These are phyloP conservation scores for Oxyruncus cristatus DNA, from an alignment of 2,113 vertebrate species.

Conservation along the genomic window DNA sequence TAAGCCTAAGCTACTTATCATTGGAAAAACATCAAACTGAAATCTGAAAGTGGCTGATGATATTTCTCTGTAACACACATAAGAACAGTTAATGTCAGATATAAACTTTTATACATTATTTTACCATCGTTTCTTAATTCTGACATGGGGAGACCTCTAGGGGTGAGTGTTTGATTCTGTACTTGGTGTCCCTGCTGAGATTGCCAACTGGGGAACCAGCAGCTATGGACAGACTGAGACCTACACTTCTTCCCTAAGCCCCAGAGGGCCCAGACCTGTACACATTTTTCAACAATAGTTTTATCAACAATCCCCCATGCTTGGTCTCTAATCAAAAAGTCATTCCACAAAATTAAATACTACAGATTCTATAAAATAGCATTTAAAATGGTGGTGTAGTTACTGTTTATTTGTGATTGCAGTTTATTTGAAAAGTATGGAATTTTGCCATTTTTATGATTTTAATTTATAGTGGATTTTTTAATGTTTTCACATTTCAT, in stretches of 20 bases:
- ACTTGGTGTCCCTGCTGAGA: not conserved
- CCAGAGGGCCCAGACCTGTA: not conserved
- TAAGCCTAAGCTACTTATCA: not conserved
- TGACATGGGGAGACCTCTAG: slow-evolving; percentile 62
- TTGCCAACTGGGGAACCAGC: not conserved
- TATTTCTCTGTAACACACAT: not conserved
- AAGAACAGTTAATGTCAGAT: not conserved
- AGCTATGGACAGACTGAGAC: not conserved
- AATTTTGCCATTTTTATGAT: not conserved
- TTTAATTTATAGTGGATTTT: not conserved
- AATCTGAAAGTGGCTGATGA: not conserved
- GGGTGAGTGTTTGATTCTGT: slow-evolving; percentile 30
- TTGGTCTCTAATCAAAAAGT: not conserved
- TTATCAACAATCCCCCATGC: not conserved
- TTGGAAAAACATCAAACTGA: not conserved
- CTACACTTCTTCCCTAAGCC: accelerated
- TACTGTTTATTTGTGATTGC: not conserved
- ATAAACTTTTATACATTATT: not conserved
- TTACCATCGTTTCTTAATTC: not conserved
- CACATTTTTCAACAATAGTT: not conserved
- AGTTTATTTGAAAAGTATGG: not conserved
- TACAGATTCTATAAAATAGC: not conserved
- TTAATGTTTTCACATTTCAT: not conserved
- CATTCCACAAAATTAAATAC: not conserved
- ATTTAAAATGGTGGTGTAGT: not conserved